A percentile compares a stretch with the other conserved stretches of the same genome.
phyloP scores from a whole-genome alignment of 2,888 invertebrate species.

The Plemyria rubiginata region DNA sequence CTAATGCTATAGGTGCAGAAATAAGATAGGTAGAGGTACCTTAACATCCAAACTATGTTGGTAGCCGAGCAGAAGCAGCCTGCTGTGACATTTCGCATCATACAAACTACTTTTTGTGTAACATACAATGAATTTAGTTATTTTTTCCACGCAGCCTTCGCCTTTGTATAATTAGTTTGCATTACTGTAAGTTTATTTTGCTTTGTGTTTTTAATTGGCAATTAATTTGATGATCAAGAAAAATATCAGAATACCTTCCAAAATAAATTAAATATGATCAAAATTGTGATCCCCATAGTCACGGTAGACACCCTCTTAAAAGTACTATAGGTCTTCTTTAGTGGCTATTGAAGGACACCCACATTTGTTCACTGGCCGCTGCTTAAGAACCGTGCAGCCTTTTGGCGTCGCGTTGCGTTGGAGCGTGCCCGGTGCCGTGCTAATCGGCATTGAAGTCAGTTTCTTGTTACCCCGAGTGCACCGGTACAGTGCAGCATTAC shows the following conservation, averaged over 20 bases:
- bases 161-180: constrained; percentile 12
- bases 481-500: constrained; percentile 74
- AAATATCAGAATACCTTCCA: not conserved
- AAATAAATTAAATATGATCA: too few relatives aligned
- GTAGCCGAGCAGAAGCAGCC: not conserved
- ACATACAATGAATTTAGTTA: constrained; percentile 1
- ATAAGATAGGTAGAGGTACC: not conserved
- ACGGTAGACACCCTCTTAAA: too few relatives aligned
- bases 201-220: constrained; percentile 4
- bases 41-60: not conserved
- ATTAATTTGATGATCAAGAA: not conserved
- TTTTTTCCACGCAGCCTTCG: constrained; percentile 12
- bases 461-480: constrained; percentile 53
- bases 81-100: constrained; percentile 18
- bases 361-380: too few relatives aligned
- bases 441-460: constrained; percentile 29
- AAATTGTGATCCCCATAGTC: too few relatives aligned
- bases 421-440: constrained; percentile 4
- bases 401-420: not conserved
- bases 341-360: too few relatives aligned
- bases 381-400: constrained; percentile 15
- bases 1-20: constrained; percentile 18
- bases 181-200: constrained; percentile 9
- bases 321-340: too few relatives aligned
- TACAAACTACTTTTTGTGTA: constrained; percentile 14